Evolutionary conservation across 2,888 invertebrate genomes (phyloP), one percentile per base, ranked within the genome.

Genomic region (Cosmopolites sordidus): DNA sequence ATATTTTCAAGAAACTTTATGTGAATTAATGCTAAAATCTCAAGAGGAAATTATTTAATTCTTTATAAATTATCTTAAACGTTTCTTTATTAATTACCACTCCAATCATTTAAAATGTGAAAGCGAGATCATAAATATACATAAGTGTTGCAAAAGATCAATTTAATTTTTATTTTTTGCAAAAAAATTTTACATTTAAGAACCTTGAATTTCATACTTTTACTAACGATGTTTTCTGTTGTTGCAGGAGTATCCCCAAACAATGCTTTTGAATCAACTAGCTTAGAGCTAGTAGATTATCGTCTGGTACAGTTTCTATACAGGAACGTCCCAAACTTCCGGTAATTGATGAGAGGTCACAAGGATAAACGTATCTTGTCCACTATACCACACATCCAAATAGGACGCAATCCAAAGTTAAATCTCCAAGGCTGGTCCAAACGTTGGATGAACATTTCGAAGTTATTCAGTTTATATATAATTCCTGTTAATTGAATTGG

Each of bases 351-450:
- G 81, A 78, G 77, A 74, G 72, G 74, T 71, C 71, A 75, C 67
- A 78, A 75, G 76, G 76, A 76, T 63, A 77, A 77, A 70, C 76
- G 75, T 65, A 73, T 75, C 64, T 74, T 77, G 55, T 77, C 78
- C 65, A 73, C 76, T 18, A 76, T 76, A 75, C 76, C 66, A 75
- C 74, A 79, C 61, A 75, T 77, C 57, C 73, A 76, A 61, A 73
- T 78, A 56, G 78, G 78, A 51, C 73, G 78, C 63, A 81, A 82
- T 65, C 82, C 82, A 27, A 73, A 80, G 64, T 80, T 80, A 79
- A 81, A 80, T 78, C 69, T 73, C 16, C 79, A 79, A 72, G 69
- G 70, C 49, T 74, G 73, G 68, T 72, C 70, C 8, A 64, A 66
- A 48, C 64, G 68, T 58, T 69, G 66, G 66, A 68, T 69, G 68